Evolutionary conservation across 2,888 invertebrate genomes (phyloP), one percentile per base, ranked within the genome.

Genomic region (Drosophila tripunctata): DNA sequence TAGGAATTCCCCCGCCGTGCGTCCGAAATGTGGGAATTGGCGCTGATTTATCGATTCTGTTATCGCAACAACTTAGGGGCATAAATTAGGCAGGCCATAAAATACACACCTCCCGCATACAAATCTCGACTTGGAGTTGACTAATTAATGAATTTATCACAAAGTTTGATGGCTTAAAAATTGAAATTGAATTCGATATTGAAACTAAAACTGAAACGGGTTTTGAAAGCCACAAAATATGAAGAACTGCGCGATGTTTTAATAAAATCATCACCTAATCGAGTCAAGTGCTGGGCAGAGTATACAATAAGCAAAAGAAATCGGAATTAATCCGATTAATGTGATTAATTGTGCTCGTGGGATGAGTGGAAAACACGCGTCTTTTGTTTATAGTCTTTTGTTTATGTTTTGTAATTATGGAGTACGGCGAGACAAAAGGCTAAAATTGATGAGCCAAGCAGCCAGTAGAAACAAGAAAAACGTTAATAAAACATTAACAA

Each of bases 221-320:
- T 17, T 55, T 68, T 22, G 30, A 10, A 4, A 1, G 27, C 27
- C 10, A 27, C 27, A 3, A 27, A 27, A 27, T 10, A 27, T 27
- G 27, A 27, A 27, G 27, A 27, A 27, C 27, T 8, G 10, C 10
- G 10, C 10, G 12, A 17, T 52, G 61, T 66, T 64, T 81, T 76
- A 76, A 81, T 84, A 81, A 81, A 84, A 81, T 81, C 82, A 81
- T 62, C 85, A 78, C 66, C 78, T 74, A n/a, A 40, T 14, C 22
- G 33, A 45, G 41, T 55, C 67, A 67, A 78, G 52, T 56, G 67
- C 24, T 24, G 43, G 19, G 38, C 36, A 65, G 41, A 58, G 54
- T 44, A 47, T 15, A 40, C 33, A 31, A 31, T 44, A 44, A 38
- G 30, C 31, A 62, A 33, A 54, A 24, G 24, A 54, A 51, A 54